A percentile compares a stretch with the other conserved stretches of the same genome.
Conservation (phyloP, 2,797 vertebrate species). For the Pogoniulus pusillus region DNA sequence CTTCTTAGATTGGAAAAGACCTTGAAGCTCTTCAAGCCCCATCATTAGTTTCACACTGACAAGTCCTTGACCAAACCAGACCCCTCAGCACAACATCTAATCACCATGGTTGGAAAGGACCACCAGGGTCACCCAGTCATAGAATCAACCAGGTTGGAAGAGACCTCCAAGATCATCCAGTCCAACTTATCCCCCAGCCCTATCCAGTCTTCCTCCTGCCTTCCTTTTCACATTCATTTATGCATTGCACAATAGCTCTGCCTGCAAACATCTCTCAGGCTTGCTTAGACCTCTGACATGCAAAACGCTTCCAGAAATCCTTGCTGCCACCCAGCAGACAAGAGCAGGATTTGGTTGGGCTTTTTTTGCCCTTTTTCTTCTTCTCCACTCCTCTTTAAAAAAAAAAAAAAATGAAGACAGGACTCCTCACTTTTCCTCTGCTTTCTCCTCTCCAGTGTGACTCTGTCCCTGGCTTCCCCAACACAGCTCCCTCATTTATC, state of each 20-base stretch:
- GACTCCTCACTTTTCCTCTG: neutral
- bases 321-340: conserved; percentile 19
- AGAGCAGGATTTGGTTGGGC: neutral
- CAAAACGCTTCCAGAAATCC: conserved; percentile 48
- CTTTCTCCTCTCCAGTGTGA: conserved; percentile 1
- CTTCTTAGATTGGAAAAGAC: too few species aligned
- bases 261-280: conserved; percentile 54
- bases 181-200: too few species aligned
- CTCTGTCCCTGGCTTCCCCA: conserved; percentile 25
- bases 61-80: too few species aligned
- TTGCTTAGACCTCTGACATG: conserved; percentile 38
- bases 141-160: too few species aligned
- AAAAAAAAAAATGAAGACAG: neutral
- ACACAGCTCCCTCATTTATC: conserved; percentile 41
- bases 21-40: too few species aligned
- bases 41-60: too few species aligned
- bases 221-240: conserved; percentile 48
- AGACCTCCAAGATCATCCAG: too few species aligned
- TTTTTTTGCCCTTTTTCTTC: neutral
- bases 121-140: too few species aligned
- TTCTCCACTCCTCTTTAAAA: neutral
- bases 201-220: neutral
- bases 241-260: conserved; percentile 2
- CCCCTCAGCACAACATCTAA: too few species aligned
- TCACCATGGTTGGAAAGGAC: too few species aligned